These are phyloP conservation scores for Dynastes hyllus DNA, from an alignment of 2,888 invertebrate species.

Conservation along the genomic window DNA sequence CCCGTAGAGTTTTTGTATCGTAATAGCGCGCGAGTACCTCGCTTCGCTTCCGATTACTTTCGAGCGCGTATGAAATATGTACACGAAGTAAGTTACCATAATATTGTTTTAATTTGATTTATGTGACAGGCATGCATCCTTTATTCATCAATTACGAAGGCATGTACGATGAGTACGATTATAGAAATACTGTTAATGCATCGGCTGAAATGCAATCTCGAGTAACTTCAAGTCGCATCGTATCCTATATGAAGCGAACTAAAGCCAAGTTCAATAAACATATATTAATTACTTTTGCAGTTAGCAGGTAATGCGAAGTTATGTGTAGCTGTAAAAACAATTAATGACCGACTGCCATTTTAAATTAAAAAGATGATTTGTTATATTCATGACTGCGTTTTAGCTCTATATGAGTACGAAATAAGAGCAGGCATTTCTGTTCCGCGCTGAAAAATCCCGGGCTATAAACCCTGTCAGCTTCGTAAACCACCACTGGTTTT, in stretches of 20 bases:
- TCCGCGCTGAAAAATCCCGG: too few relatives aligned
- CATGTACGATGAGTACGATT: constrained; percentile 3
- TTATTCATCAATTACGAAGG: constrained; percentile 22
- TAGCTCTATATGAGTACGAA: too few relatives aligned
- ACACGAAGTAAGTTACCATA: constrained; percentile 7
- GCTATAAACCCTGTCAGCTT: too few relatives aligned
- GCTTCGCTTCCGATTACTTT: constrained; percentile 18
- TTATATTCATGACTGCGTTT: not conserved
- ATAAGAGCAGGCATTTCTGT: too few relatives aligned
- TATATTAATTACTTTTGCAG: constrained; percentile 24
- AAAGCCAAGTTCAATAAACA: constrained; percentile 5
- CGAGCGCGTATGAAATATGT: not conserved
- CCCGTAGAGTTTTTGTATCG: not conserved
- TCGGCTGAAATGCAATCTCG: not conserved
- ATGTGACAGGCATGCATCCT: constrained; percentile 22
- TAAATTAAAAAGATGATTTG: constrained; percentile 11
- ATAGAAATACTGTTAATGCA: constrained; percentile 10
- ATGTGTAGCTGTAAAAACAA: constrained; percentile 11
- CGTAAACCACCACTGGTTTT: too few relatives aligned
- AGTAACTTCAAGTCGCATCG: not conserved
- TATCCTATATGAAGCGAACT: not conserved
- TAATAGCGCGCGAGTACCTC: not conserved
- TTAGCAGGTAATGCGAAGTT: not conserved
- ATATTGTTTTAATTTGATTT: constrained; percentile 39
- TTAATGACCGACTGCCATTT: not conserved